Evolutionary conservation across 2,888 invertebrate species (phyloP).

Genomic region (Magallana nippona): DNA sequence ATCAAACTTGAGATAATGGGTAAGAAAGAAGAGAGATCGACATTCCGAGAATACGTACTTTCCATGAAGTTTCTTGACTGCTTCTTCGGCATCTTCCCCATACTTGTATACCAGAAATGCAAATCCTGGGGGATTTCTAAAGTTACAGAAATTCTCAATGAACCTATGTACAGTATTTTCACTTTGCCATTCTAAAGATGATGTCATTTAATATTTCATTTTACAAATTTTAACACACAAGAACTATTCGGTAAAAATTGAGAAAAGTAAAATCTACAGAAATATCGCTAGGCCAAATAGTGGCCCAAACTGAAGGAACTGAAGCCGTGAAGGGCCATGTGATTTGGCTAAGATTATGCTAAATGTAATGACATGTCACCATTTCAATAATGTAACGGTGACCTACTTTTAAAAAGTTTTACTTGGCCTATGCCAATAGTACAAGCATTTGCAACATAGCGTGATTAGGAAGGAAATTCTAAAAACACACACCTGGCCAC

Average conservation of each 20-base stretch:
- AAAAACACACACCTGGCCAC: constrained; percentile 70
- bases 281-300: too few species aligned
- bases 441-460: neutral
- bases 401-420: neutral
- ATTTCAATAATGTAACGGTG: too few species aligned
- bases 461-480: neutral
- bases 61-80: constrained; percentile 74
- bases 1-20: neutral
- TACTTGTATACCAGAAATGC: constrained; percentile 76
- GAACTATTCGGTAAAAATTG: too few species aligned
- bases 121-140: constrained; percentile 76
- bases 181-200: too few species aligned
- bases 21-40: neutral
- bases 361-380: too few species aligned
- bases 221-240: too few species aligned
- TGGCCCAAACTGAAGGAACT: too few species aligned
- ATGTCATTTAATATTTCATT: too few species aligned
- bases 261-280: too few species aligned
- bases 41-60: constrained; percentile 64
- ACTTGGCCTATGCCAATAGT: neutral
- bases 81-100: constrained; percentile 76
- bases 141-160: constrained; percentile 43
- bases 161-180: neutral
- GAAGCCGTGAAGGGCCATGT: too few species aligned
- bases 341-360: too few species aligned